Evolutionary conservation across 2,888 invertebrate genomes (phyloP).

Genomic region (Noctua comes): DNA sequence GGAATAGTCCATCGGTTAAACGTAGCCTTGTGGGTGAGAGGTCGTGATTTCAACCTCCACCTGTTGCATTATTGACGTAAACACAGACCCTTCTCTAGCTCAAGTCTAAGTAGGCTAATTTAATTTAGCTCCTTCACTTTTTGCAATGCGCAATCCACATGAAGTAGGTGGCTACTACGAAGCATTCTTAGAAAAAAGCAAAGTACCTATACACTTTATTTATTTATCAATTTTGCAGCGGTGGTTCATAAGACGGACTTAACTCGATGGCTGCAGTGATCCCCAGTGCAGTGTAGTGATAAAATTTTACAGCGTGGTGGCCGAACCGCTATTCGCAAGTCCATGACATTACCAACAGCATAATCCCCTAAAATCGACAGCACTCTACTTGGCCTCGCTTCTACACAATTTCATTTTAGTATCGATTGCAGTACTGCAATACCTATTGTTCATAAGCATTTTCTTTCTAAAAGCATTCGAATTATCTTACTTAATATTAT

Average conservation of each 20-base stretch:
- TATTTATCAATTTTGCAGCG: not conserved
- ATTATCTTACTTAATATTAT: not conserved
- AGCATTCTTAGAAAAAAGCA: not conserved
- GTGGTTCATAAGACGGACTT: not conserved
- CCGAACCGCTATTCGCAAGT: conserved; percentile 23
- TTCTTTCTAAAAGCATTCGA: not conserved
- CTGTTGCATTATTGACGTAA: conserved; percentile 27
- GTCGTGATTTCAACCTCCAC: conserved; percentile 18
- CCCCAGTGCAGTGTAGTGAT: conserved; percentile 30
- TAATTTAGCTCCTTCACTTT: conserved; percentile 5
- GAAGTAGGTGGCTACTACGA: not conserved
- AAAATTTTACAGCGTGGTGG: conserved; percentile 33
- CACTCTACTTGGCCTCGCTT: conserved; percentile 5
- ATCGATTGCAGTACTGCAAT: not conserved
- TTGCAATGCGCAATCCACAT: not conserved
- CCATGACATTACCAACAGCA: conserved; percentile 13
- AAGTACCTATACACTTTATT: not conserved
- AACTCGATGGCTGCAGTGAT: conserved; percentile 18
- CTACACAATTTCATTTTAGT: conserved; percentile 4
- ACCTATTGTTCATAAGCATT: not conserved
- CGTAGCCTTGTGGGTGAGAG: not conserved
- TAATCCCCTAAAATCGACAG: conserved; percentile 42
- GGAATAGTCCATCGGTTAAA: not conserved
- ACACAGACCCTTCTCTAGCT: conserved; percentile 2
- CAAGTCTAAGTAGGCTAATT: conserved; percentile 18